Evolutionary conservation across 2,113 vertebrate genomes (phyloP).

Genomic region (Kryptolebias marmoratus): DNA sequence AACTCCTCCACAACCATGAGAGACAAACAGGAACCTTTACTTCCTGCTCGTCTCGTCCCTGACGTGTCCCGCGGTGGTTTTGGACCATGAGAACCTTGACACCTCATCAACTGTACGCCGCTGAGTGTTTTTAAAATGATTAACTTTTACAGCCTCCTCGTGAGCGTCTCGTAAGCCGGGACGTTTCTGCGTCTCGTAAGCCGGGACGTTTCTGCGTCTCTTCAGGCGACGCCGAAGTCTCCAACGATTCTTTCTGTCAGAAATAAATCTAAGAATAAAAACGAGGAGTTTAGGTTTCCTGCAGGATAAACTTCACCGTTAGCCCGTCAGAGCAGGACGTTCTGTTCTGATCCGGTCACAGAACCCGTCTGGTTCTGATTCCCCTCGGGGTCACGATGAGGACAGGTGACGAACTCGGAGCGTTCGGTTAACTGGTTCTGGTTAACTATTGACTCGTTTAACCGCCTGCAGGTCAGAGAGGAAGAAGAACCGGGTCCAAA

Average conservation of each 20-base stretch:
- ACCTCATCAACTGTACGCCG: not conserved
- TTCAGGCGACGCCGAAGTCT: too few relatives aligned
- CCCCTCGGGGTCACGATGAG: conserved; percentile 11
- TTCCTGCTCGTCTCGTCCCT: too few relatives aligned
- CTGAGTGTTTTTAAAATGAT: conserved; percentile 26
- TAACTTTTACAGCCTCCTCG: conserved; percentile 40
- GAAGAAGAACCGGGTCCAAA: not conserved
- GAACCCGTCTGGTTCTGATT: not conserved
- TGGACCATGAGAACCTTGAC: conserved; percentile 25
- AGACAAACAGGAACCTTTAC: too few relatives aligned
- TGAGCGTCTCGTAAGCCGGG: not conserved
- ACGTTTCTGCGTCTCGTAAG: too few relatives aligned
- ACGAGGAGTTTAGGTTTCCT: too few relatives aligned
- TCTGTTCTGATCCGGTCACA: not conserved
- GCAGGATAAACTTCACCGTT: too few relatives aligned
- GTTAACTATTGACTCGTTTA: conserved; percentile 44
- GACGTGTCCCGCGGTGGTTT: too few relatives aligned
- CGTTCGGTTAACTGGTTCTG: not conserved
- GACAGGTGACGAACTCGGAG: conserved; percentile 19
- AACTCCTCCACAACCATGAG: too few relatives aligned
- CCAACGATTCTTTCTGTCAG: too few relatives aligned
- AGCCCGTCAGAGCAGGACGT: too few relatives aligned
- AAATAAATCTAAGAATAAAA: too few relatives aligned
- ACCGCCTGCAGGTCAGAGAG: conserved; percentile 2
- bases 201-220: too few relatives aligned